A percentile compares a stretch with the other conserved stretches of the same genome.
Evolutionary conservation across 2,113 vertebrate genomes (phyloP).

Genomic region (Lucifuga dentata): DNA sequence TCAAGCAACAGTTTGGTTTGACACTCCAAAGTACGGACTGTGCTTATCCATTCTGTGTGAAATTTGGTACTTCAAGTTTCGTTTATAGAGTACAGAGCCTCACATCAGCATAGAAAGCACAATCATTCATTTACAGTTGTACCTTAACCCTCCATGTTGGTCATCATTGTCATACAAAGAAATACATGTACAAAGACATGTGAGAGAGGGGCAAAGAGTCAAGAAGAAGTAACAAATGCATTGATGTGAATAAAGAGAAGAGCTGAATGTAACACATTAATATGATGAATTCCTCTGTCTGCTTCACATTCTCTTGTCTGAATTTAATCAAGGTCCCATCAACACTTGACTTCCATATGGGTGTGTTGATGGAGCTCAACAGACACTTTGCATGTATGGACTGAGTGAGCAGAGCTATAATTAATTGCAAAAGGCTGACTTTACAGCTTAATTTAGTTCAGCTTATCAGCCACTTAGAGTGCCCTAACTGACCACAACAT

Average conservation of each 20-base stretch:
- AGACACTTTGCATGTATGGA: constrained; percentile 28
- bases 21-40: neutral
- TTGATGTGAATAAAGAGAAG: constrained; percentile 7
- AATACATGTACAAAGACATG: constrained; percentile 11
- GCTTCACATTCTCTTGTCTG: constrained; percentile 19
- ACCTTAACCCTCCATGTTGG: constrained; percentile 9
- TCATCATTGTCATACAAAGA: constrained; percentile 1
- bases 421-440: constrained; percentile 59
- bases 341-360: neutral
- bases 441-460: constrained; percentile 47
- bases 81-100: no score
- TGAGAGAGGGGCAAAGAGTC: neutral
- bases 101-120: no score
- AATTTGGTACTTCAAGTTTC: no score
- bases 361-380: neutral
- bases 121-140: constrained; percentile 1
- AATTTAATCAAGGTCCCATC: constrained; percentile 27
- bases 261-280: constrained; percentile 8
- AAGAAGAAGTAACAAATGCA: constrained; percentile 34
- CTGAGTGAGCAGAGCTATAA: constrained; percentile 41
- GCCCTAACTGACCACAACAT: constrained; percentile 31
- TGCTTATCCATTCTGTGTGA: neutral
- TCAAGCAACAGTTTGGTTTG: constrained; percentile 10
- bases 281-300: constrained; percentile 49
- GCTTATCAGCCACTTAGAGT: constrained; percentile 56